Evolutionary conservation across 2,113 vertebrate species (phyloP), one percentile per base, ranked within the genome.

Genomic region (Otolemur garnettii): DNA sequence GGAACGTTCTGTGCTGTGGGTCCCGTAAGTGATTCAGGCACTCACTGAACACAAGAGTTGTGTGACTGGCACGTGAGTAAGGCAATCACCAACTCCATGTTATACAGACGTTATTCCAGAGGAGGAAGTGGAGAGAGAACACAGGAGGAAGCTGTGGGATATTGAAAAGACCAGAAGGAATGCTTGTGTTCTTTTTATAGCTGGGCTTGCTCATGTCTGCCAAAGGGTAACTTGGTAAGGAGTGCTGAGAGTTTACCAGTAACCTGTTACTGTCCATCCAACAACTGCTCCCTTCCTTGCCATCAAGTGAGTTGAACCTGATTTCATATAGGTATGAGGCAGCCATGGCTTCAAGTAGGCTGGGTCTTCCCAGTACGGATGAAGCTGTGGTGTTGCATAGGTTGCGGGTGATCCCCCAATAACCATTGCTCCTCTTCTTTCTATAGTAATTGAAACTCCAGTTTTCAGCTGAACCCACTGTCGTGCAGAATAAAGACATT

Each of bases 101-200:
- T 84, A 84, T 75, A 50, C 30, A 53, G 86, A 88, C 62, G 75
- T 90, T 33, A 42, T 87, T 95, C 64, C 19, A 64, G 24, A 85
- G 78, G 24, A 75, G 10, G 11, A 18, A 79, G 64, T 28, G 14
- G 71, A 84, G 12, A 11, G 42, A 96, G 72, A 79, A 71, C 6
- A 62, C 64, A 45, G 69, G 62, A 78, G 69, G 85, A 79, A 89
- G 94, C 60, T 33, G 50, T n/a, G 64, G 35, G 13, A 33, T 1
- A 5, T 22, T 53, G 90, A 85, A 90, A 90, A 30, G 35, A 18
- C 33, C 55, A 35, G 33, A 81, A 82, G 35, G 22, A 55, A 90
- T 18, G 26, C 7, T 22, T 64, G 33, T 35, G 85, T 71, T 53
- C 84, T 59, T 66, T 87, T 57, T 59, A 57, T 21, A 75, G 22